Base-by-base conservation (phyloP, 2,797 vertebrate genomes). In the Anabas testudineus region DNA sequence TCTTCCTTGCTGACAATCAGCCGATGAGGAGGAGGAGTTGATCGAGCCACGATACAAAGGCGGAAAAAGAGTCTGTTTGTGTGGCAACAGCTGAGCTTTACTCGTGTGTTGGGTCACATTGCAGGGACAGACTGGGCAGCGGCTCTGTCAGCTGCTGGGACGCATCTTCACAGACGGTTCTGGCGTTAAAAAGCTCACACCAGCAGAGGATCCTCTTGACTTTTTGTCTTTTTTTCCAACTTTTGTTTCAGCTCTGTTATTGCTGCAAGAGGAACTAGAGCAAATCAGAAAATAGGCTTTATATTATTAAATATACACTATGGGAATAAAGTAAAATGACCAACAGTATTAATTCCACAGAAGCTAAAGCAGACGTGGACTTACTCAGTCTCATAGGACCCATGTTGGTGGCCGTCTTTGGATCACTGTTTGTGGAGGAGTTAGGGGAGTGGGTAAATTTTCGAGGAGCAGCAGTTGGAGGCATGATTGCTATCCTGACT, bases 211-310 rank as follows among this genome's bases (percentile, higher is more conserved):
- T 80, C 87, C 16, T 88, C 39, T 9, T 30, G 34, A 55, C 1
- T 5, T 26, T 2, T 67, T 3, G 3, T 16, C 70, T 71, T 92
- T 51, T 54, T 71, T 24, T 58, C 65, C 26, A 95, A n/a, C 64
- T 54, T 87, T 0, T 41, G 15, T 61, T 85, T 91, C 22, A 95
- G 91, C 83, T 95, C 87, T 8, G 87, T 67, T 7, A 94, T 60
- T 4, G 66, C 72, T 76, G 72, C 59, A 0, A 18, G n/a, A 56
- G 45, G 7, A 55, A 84, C 73, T 71, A 13, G 1, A 60, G 21
- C 8, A 41, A 0, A 48, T 3, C 3, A 57, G 22, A 62, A 7
- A 4, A 45, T 7, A 1, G 61, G 24, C 0, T 30, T 64, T 7
- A 10, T 1, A 12, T 14, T 16, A n/a, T n/a, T n/a, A n/a, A n/a